These are phyloP conservation scores for Leptinotarsa undecemlineata DNA, from an alignment of 1,140 invertebrate genomes.

Conservation along the genomic window DNA sequence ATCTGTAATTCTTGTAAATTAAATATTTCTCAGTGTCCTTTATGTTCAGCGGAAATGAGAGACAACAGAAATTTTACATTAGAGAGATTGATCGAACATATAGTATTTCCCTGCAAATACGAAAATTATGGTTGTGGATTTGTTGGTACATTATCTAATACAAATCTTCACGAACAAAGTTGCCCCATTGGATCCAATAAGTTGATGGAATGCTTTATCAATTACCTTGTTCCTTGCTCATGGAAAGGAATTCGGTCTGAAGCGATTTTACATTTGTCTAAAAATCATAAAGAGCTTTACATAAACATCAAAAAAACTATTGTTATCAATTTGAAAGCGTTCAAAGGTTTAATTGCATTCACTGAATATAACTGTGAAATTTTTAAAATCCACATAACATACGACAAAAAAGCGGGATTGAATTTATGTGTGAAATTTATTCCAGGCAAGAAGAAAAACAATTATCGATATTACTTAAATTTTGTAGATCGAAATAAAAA, in stretches of 20 bases:
- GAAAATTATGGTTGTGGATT: constrained; percentile 27
- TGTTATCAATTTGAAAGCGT: not conserved
- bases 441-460: not conserved
- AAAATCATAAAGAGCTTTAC: not conserved
- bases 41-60: constrained; percentile 57
- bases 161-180: constrained; percentile 26
- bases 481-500: not conserved
- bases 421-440: not conserved
- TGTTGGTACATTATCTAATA: constrained; percentile 15
- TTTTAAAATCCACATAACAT: constrained; percentile 8
- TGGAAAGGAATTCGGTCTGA: constrained; percentile 19
- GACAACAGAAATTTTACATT: constrained; percentile 58
- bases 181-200: constrained; percentile 26
- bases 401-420: not conserved
- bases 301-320: not conserved
- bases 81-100: constrained; percentile 40
- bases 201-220: constrained; percentile 15
- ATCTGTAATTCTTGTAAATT: constrained; percentile 57
- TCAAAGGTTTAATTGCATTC: not conserved
- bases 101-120: constrained; percentile 32
- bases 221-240: constrained; percentile 29
- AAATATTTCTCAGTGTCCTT: constrained; percentile 57
- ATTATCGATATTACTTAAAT: not conserved
- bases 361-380: not conserved
- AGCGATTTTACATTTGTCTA: constrained; percentile 1